Evolutionary conservation across 2,888 invertebrate genomes (phyloP), one percentile per base, ranked within the genome.

Genomic region (Palloptera scutellata): DNA sequence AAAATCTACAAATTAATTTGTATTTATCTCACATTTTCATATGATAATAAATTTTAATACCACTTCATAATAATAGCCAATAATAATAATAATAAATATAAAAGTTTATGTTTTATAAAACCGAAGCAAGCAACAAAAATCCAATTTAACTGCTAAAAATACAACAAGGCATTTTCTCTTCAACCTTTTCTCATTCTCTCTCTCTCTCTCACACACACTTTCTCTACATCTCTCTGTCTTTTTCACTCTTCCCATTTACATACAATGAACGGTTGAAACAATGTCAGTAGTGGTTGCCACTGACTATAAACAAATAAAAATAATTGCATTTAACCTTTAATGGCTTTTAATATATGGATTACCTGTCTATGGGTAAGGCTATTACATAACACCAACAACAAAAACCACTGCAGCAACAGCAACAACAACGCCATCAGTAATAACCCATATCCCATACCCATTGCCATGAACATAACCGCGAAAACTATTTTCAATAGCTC

Each of bases 251-350:
- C 6, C 30, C 30, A n/a, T n/a, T n/a, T 30, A 30, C 6, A 30
- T 30, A 30, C 2, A 30, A 30, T 30, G 6, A 4, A 30, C 30
- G 30, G 30, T 30, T 30, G 30, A 68, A 69, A 64, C 20, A 63
- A 68, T 70, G 70, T 70, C 68, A 70, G 68, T 68, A 66, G 70
- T 66, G 70, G 68, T 70, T 64, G 64, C 53, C 60, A 57, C 40
- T 60, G 59, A 40, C 70, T 68, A 70, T 68, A 70, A 70, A 70
- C 68, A 70, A 67, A 70, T 64, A 68, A 68, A 66, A 70, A 68
- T 70, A 64, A 66, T 68, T 68, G 70, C 68, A 61, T 68, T 70
- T 68, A 70, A 70, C 63, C 67, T 63, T 40, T 61, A 11, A 13
- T 52, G 60, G 10, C 55, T 66, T 61, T 61, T 51, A 67, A 66